Evolutionary conservation across 2,888 invertebrate species (phyloP).

Genomic region (Rhagium mordax): DNA sequence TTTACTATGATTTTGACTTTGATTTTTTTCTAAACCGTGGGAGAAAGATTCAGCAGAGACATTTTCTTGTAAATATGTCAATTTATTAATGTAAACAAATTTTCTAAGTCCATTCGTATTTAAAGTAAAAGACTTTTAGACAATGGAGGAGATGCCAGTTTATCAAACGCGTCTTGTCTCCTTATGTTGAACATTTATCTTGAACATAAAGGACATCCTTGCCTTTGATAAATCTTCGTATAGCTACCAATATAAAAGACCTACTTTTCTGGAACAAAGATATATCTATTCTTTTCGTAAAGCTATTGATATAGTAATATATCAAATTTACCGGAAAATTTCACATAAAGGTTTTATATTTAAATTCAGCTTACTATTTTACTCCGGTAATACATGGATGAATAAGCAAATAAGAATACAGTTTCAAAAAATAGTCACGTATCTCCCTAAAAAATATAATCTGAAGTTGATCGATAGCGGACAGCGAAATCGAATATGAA

Average conservation of each 20-base stretch:
- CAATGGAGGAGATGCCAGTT: not conserved
- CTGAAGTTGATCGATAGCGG: not conserved
- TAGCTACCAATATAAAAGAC: constrained; percentile 13
- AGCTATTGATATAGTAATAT: constrained; percentile 15
- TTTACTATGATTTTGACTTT: no score
- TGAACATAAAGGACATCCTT: constrained; percentile 1
- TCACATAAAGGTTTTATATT: not conserved
- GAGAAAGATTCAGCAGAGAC: no score
- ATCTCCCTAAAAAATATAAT: not conserved
- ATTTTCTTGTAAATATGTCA: no score
- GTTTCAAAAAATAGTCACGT: not conserved
- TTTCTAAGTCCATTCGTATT: no score
- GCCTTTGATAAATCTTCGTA: constrained; percentile 19
- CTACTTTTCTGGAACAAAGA: constrained; percentile 20
- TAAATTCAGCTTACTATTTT: not conserved
- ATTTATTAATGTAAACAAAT: no score
- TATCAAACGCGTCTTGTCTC: constrained; percentile 1
- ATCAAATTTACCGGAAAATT: constrained; percentile 18
- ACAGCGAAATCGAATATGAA: no score
- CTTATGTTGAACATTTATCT: constrained; percentile 8
- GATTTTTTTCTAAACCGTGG: no score
- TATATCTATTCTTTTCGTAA: constrained; percentile 19
- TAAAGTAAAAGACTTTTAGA: not conserved
- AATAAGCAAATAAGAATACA: not conserved
- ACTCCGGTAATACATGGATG: not conserved